A percentile compares a stretch with the other conserved stretches of the same genome.
phyloP scores from a whole-genome alignment of 2,797 vertebrate genomes.

The Meriones psammophilus region DNA sequence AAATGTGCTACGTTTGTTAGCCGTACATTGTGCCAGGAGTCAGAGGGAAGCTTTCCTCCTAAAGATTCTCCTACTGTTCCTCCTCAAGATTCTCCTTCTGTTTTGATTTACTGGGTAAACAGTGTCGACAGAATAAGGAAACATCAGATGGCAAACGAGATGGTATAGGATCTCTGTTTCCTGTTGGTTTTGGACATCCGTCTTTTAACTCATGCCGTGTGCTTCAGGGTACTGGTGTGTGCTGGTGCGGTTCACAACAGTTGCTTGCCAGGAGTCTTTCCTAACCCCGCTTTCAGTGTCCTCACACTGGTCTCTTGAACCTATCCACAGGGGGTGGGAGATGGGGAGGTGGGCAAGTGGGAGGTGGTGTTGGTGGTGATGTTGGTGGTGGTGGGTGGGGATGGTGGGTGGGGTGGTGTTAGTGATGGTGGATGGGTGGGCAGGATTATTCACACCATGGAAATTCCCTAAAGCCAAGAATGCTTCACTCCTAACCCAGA shows the following conservation, averaged over 20 bases:
- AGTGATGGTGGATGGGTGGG: no score
- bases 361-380: no score
- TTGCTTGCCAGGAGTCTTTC: fast-evolving
- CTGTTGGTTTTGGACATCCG: not conserved
- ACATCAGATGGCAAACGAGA: no score
- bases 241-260: not conserved
- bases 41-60: not conserved
- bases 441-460: not conserved
- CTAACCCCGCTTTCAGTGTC: not conserved
- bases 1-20: not conserved
- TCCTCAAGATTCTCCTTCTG: not conserved
- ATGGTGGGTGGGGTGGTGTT: no score
- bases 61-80: not conserved
- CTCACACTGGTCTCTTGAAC: not conserved
- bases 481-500: fast-evolving
- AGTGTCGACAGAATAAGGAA: not conserved
- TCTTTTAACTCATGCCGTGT: fast-evolving
- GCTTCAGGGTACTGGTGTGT: fast-evolving
- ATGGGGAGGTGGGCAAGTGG: no score
- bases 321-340: no score
- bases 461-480: not conserved
- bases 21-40: not conserved
- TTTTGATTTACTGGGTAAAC: slow-evolving; percentile 2
- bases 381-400: no score
- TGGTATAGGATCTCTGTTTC: not conserved